Evolutionary conservation across 2,888 invertebrate genomes (phyloP).

Genomic region (Lepeophtheirus nordmannii): DNA sequence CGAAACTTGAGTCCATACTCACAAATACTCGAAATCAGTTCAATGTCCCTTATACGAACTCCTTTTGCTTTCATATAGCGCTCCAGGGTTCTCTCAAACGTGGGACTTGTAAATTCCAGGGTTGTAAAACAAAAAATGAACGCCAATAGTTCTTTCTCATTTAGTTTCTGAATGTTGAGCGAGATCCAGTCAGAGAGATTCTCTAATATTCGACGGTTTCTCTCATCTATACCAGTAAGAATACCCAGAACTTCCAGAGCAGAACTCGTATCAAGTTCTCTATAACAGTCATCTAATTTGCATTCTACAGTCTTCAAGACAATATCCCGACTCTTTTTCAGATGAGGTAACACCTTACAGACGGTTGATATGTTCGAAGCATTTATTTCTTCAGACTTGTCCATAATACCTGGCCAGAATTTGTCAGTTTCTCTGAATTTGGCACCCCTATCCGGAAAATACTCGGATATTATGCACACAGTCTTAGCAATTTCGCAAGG

Average conservation of each 20-base stretch:
- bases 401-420: constrained; percentile 49
- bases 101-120: constrained; percentile 42
- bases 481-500: constrained; percentile 46
- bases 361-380: constrained; percentile 43
- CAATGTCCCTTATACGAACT: constrained; percentile 32
- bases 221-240: not conserved
- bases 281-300: not conserved
- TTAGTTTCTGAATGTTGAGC: constrained; percentile 11
- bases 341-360: constrained; percentile 42
- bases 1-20: constrained; percentile 47
- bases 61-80: constrained; percentile 45
- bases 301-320: not conserved
- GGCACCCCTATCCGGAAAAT: constrained; percentile 30
- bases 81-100: constrained; percentile 45
- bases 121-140: constrained; percentile 42
- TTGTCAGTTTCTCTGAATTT: constrained; percentile 43
- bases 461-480: constrained; percentile 42
- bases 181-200: constrained; percentile 10
- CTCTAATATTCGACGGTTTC: not conserved
- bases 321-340: constrained; percentile 41
- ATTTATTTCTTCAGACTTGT: constrained; percentile 43
- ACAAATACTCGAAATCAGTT: constrained; percentile 45
- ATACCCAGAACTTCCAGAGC: constrained; percentile 14
- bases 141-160: constrained; percentile 26
- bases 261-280: not conserved